Evolutionary conservation across 1,140 invertebrate genomes (phyloP).

Genomic region (Drosophila malerkotliana): DNA sequence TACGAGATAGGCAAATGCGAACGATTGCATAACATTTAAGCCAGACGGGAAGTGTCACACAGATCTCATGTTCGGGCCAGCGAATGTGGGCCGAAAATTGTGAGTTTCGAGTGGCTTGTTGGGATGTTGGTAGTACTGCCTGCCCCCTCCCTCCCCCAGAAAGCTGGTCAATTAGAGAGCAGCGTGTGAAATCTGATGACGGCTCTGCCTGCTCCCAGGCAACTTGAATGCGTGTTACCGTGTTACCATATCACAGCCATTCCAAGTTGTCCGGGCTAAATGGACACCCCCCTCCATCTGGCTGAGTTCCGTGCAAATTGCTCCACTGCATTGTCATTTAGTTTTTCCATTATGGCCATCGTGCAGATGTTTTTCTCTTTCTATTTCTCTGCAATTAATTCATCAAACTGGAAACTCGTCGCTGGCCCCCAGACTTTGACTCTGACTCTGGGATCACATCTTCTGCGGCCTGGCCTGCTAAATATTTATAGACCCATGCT

Average conservation of each 20-base stretch:
- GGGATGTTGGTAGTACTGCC: not conserved
- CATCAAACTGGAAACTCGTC: conserved; percentile 56
- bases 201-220: conserved; percentile 40
- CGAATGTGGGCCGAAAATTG: conserved; percentile 52
- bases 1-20: conserved; percentile 38
- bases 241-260: conserved; percentile 60
- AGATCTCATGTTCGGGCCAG: conserved; percentile 29
- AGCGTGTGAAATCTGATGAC: conserved; percentile 70
- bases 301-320: conserved; percentile 52
- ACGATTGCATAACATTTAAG: conserved; percentile 35
- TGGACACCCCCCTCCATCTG: not conserved
- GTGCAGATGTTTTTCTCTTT: conserved; percentile 62
- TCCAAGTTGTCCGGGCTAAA: conserved; percentile 46
- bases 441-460: conserved; percentile 4
- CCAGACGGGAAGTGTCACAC: conserved; percentile 62
- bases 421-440: conserved; percentile 15
- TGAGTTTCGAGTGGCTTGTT: conserved; percentile 23
- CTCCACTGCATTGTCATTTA: conserved; percentile 62
- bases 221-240: conserved; percentile 65
- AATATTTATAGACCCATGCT: conserved; percentile 47
- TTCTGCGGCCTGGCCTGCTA: conserved; percentile 14
- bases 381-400: conserved; percentile 43
- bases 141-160: not conserved
- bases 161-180: conserved; percentile 46
- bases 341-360: conserved; percentile 67